phyloP scores from a whole-genome alignment of 2,888 invertebrate genomes.

The Tetranychus piercei region DNA sequence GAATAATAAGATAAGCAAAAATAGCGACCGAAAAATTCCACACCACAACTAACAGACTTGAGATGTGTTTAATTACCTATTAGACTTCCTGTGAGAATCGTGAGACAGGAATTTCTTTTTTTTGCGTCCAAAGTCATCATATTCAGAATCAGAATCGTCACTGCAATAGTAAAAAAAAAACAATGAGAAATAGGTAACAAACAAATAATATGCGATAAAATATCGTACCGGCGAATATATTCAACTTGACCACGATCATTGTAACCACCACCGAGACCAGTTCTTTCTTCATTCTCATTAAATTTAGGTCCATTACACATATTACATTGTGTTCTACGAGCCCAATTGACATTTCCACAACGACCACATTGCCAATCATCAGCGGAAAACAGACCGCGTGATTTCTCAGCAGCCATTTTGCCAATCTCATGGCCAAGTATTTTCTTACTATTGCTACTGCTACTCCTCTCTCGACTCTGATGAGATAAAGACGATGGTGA shows the following conservation, averaged over 20 bases:
- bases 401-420: conserved; percentile 92
- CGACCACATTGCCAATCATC: conserved; percentile 99
- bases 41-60: too few relatives aligned
- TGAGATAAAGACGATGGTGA: neutral
- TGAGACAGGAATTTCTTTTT: conserved; percentile 12
- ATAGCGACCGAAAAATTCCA: too few relatives aligned
- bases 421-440: conserved; percentile 81
- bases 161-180: conserved; percentile 38
- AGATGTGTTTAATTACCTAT: neutral
- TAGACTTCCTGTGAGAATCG: neutral
- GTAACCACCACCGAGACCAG: conserved; percentile 45
- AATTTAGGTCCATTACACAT: conserved; percentile 97
- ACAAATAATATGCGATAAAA: neutral
- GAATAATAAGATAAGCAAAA: neutral
- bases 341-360: conserved; percentile 92
- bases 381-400: conserved; percentile 82
- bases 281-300: conserved; percentile 66
- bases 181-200: neutral
- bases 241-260: conserved; percentile 91
- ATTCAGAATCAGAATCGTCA: conserved; percentile 74
- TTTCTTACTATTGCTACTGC: conserved; percentile 30
- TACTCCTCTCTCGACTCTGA: neutral
- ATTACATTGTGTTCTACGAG: conserved; percentile 81
- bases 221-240: conserved; percentile 44
- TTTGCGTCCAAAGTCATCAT: conserved; percentile 56